phyloP scores from a whole-genome alignment of 2,888 invertebrate genomes.

The Elgonia sp. region DNA sequence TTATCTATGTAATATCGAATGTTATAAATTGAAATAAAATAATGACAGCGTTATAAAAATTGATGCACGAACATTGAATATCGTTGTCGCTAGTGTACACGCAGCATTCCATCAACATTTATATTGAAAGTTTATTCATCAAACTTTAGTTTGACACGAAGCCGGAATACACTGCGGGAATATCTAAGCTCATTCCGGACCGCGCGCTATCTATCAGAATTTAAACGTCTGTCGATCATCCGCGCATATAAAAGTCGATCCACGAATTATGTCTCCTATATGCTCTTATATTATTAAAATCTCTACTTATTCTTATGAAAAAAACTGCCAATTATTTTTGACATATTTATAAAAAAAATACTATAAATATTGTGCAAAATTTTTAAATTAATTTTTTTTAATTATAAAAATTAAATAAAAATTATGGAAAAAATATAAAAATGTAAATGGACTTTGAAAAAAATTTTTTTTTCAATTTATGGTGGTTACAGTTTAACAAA shows the following conservation, averaged over 20 bases:
- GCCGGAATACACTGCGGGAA: slow-evolving; percentile 9
- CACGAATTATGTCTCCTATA: not conserved
- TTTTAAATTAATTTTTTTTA: too few relatives aligned
- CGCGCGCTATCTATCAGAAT: slow-evolving; percentile 41
- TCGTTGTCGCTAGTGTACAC: slow-evolving; percentile 6
- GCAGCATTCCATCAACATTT: slow-evolving; percentile 44
- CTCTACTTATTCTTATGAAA: too few relatives aligned
- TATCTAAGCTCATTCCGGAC: slow-evolving; percentile 28
- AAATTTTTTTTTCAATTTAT: too few relatives aligned
- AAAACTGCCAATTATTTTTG: too few relatives aligned
- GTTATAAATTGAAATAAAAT: slow-evolving; percentile 22
- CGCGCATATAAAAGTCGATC: not conserved
- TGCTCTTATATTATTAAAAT: too few relatives aligned
- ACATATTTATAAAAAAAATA: too few relatives aligned
- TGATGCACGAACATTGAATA: slow-evolving; percentile 28
- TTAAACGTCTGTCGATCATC: slow-evolving; percentile 49
- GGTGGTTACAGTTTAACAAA: too few relatives aligned
- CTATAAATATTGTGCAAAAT: too few relatives aligned
- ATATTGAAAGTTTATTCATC: slow-evolving; percentile 56
- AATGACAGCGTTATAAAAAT: slow-evolving; percentile 26
- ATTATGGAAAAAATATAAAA: too few relatives aligned
- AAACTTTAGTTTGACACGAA: slow-evolving; percentile 41
- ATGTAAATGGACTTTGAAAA: too few relatives aligned
- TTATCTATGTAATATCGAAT: too few relatives aligned
- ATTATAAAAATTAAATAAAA: too few relatives aligned